A percentile compares a stretch with the other conserved stretches of the same genome.
These are phyloP conservation scores for Gorsachius magnificus DNA, from an alignment of 2,797 vertebrate genomes.

Conservation along the genomic window DNA sequence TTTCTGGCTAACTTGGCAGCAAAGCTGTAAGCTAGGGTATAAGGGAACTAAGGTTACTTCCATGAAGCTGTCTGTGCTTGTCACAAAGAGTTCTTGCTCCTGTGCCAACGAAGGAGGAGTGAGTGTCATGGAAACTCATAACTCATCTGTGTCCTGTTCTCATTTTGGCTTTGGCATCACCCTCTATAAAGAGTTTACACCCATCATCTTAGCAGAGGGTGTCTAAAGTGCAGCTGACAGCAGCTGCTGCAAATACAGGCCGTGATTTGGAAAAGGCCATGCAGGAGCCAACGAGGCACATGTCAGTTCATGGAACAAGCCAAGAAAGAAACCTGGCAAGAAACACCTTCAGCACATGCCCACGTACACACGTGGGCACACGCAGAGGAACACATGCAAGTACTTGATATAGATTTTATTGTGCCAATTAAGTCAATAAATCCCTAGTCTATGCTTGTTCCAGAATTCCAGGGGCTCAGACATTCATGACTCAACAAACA, in stretches of 20 bases:
- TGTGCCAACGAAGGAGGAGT: neutral
- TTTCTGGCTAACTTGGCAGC: neutral
- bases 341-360: neutral
- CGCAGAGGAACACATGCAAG: neutral
- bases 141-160: neutral
- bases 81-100: neutral
- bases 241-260: neutral
- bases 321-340: neutral
- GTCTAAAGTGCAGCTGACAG: neutral
- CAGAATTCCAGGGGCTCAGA: neutral
- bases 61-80: neutral
- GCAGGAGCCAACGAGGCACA: neutral
- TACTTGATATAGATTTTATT: neutral
- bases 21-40: neutral
- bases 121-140: neutral
- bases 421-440: neutral
- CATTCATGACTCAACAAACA: neutral
- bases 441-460: neutral
- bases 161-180: neutral
- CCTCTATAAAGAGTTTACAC: neutral
- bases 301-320: neutral
- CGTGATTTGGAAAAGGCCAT: neutral
- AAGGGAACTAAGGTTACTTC: neutral
- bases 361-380: accelerated
- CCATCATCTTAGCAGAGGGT: neutral